Evolutionary conservation across 2,888 invertebrate species (phyloP).

Genomic region (Sipunculus nudus): DNA sequence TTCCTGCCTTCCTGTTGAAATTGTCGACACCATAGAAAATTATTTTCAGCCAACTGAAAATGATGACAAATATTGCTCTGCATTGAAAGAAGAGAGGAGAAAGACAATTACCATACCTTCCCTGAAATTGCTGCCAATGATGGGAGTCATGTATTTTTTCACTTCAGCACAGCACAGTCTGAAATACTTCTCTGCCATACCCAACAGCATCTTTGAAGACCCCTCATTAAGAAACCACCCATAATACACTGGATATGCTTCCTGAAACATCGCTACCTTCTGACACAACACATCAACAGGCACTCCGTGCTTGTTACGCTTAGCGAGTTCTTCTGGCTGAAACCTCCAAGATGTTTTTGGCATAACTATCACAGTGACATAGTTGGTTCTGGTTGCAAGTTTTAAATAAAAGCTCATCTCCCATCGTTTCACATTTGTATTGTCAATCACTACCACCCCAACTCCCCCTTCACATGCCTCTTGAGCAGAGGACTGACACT

Average conservation of each 20-base stretch:
- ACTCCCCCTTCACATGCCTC: slow-evolving; percentile 45
- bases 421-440: slow-evolving; percentile 63
- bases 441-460: slow-evolving; percentile 62
- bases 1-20: no score
- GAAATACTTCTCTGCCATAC: slow-evolving; percentile 37
- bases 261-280: slow-evolving; percentile 46
- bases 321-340: slow-evolving; percentile 51
- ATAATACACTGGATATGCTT: slow-evolving; percentile 54
- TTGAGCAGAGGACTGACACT: slow-evolving; percentile 54
- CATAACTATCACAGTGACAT: slow-evolving; percentile 58
- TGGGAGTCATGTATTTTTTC: no score
- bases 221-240: slow-evolving; percentile 57
- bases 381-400: slow-evolving; percentile 51
- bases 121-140: no score
- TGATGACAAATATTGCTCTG: no score
- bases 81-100: no score
- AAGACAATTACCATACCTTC: no score
- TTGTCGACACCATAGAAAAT: no score
- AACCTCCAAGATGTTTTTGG: slow-evolving; percentile 63
- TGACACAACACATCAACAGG: slow-evolving; percentile 40
- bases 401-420: slow-evolving; percentile 59
- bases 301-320: slow-evolving; percentile 53
- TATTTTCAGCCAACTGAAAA: no score
- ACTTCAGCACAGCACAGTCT: no score
- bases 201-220: slow-evolving; percentile 39